Base-by-base conservation (phyloP, 2,113 vertebrate genomes). In the Phylloscopus trochilus region DNA sequence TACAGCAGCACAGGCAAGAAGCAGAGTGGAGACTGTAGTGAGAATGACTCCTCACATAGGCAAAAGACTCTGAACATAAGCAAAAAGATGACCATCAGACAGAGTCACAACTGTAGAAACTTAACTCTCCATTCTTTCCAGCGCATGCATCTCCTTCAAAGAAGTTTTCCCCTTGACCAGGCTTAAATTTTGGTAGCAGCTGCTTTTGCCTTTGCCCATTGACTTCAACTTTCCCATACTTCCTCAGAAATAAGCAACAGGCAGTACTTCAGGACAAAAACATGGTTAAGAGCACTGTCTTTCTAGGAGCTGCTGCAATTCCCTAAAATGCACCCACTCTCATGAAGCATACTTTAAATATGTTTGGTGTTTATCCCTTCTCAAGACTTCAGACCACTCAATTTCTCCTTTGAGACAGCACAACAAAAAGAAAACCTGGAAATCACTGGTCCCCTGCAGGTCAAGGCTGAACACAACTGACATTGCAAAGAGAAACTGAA, bases 361-460 rank as follows among this genome's bases (percentile, higher is more conserved):
- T 5, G 15, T 14, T 11, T 15, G 11, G 0, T 10, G n/a, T 33
- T n/a, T 39, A 27, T 3, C 4, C 19, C 7, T 31, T 43, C 49
- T 47, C 15, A 37, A 30, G 4, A 66, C n/a, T 59, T 30, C 24
- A 73, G 19, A 51, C 24, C 3, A 1, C 14, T 81, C 33, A 55
- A 19, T 24, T 49, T 1, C 0, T 37, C n/a, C 30, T 43, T 47
- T 47, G 14, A 59, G 43, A 70, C 33, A 91, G 82, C 60, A 27
- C 16, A 89, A 51, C 13, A 44, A 44, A 49, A 78, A 51, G 1
- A n/a, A 55, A 84, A 43, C 7, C 27, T 68, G 52, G 39, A 46
- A 81, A 75, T 35, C 0, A 0, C 4, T 52, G 19, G 24, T n/a
- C 9, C 35, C 24, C 30, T 89, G 44, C 15, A 72, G 21, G 19